Percentiles rank a stretch among this genome's conserved stretches.
These are phyloP conservation scores for Tympanoctomys barrerae DNA, from an alignment of 2,797 vertebrate species.

Conservation along the genomic window DNA sequence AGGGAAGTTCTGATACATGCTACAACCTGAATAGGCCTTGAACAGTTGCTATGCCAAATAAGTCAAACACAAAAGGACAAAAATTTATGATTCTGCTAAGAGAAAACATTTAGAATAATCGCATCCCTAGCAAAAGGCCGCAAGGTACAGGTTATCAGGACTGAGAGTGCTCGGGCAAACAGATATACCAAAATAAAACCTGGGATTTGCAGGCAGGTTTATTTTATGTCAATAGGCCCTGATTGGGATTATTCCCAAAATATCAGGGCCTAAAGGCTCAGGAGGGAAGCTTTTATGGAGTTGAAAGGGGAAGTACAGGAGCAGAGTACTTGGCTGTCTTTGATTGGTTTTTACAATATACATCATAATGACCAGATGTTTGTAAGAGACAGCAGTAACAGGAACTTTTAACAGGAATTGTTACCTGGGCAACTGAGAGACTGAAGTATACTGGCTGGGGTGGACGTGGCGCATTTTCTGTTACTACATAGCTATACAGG, in stretches of 20 bases:
- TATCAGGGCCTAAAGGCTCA: not conserved
- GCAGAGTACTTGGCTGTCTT: not conserved
- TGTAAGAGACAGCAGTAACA: not conserved
- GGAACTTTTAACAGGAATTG: not conserved
- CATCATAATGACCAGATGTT: not conserved
- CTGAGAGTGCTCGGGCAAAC: not conserved
- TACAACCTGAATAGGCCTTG: not conserved
- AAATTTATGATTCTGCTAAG: not conserved
- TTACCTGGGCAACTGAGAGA: not conserved
- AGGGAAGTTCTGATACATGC: not conserved
- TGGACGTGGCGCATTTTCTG: not conserved
- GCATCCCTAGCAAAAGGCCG: not conserved
- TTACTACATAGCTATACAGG: not conserved
- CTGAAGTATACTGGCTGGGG: not conserved
- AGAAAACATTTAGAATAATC: not conserved
- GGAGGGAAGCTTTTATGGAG: not conserved
- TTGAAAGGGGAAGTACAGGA: not conserved
- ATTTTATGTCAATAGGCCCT: not conserved
- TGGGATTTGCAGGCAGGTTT: not conserved
- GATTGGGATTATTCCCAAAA: not conserved
- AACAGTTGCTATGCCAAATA: not conserved
- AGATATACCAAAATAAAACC: not conserved
- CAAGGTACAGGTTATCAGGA: not conserved
- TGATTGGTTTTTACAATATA: not conserved
- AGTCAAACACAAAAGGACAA: not conserved